These are phyloP conservation scores for Chymomyza fuscimana DNA, from an alignment of 2,888 invertebrate species.

Conservation along the genomic window DNA sequence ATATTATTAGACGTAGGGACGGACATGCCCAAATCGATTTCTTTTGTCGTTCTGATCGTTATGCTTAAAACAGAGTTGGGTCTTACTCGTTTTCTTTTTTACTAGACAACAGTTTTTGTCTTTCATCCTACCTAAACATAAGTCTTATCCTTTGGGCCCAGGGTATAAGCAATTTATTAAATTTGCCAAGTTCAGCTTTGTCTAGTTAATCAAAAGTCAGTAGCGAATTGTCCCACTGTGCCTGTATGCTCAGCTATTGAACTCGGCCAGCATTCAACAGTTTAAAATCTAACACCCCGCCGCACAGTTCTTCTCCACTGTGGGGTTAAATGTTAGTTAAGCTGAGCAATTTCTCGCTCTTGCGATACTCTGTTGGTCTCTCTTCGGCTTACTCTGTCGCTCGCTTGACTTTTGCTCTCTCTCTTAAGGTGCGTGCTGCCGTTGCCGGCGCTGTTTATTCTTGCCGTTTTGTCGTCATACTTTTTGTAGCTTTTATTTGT, in stretches of 20 bases:
- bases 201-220: too few relatives aligned
- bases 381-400: not conserved
- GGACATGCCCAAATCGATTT: too few relatives aligned
- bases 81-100: too few relatives aligned
- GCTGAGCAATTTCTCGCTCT: constrained; percentile 29
- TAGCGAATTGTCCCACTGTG: not conserved
- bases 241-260: constrained; percentile 47
- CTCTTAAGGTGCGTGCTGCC: constrained; percentile 59
- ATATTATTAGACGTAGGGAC: too few relatives aligned
- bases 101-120: too few relatives aligned
- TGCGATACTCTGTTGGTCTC: constrained; percentile 14
- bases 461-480: not conserved
- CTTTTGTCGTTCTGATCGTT: too few relatives aligned
- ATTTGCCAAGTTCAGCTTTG: too few relatives aligned
- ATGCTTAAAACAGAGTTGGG: too few relatives aligned
- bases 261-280: constrained; percentile 46
- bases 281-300: constrained; percentile 41
- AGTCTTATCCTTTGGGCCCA: too few relatives aligned
- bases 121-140: too few relatives aligned
- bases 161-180: too few relatives aligned
- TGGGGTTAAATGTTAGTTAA: constrained; percentile 51
- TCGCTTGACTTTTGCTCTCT: too few relatives aligned
- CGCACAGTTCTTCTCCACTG: not conserved
- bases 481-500: constrained; percentile 11
- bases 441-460: constrained; percentile 2